Percentiles rank a stretch among this genome's conserved stretches.
Evolutionary conservation across 2,113 vertebrate genomes (phyloP).

Genomic region (Callopanchax toddi): DNA sequence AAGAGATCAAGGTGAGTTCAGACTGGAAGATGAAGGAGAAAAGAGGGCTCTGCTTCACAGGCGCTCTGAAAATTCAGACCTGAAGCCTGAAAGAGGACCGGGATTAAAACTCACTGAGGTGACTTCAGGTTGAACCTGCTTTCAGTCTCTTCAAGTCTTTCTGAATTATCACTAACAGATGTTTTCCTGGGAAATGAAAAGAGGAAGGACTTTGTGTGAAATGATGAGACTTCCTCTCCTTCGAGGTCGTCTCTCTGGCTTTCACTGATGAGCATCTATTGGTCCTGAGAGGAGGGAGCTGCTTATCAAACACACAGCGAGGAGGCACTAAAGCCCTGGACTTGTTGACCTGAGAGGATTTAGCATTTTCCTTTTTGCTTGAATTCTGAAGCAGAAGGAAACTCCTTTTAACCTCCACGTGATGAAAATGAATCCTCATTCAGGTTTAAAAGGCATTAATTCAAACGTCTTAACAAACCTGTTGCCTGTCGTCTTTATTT

Average conservation of each 20-base stretch:
- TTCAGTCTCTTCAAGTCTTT: too few relatives aligned
- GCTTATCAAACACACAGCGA: not conserved
- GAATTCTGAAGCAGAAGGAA: too few relatives aligned
- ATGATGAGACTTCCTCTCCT: too few relatives aligned
- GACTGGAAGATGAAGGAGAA: not conserved
- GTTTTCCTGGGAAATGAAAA: too few relatives aligned
- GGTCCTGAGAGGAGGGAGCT: not conserved
- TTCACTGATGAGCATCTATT: not conserved
- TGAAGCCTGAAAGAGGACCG: not conserved
- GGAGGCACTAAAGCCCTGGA: not conserved
- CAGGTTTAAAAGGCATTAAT: too few relatives aligned
- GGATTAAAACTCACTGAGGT: not conserved
- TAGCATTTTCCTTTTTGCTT: not conserved
- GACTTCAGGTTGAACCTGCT: not conserved
- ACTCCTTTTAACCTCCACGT: too few relatives aligned
- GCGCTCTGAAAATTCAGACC: not conserved
- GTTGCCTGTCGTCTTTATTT: too few relatives aligned
- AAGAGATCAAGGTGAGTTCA: constrained; percentile 81
- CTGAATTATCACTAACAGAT: too few relatives aligned
- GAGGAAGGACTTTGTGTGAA: not conserved
- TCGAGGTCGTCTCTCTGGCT: not conserved
- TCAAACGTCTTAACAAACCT: too few relatives aligned
- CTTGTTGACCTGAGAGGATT: not conserved
- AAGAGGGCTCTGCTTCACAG: not conserved
- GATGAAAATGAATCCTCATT: too few relatives aligned